phyloP scores from a whole-genome alignment of 1,140 invertebrate species.

The Adelges cooleyi region DNA sequence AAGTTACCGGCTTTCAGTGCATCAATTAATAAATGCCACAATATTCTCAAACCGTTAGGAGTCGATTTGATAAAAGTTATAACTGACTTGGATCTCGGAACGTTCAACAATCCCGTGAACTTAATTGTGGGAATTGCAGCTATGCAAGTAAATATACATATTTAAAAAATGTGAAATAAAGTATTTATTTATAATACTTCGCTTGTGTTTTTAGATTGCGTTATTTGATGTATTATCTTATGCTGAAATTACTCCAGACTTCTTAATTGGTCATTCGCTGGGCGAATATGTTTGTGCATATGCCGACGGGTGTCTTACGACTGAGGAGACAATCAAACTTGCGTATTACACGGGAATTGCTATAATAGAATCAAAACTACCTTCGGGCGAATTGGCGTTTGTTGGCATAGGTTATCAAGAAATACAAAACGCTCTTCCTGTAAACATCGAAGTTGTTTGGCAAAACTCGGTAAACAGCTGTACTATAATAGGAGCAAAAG shows the following conservation, averaged over 20 bases:
- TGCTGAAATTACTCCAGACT: conserved; percentile 55
- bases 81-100: conserved; percentile 55
- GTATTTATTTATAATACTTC: conserved; percentile 18
- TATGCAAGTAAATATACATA: conserved; percentile 47
- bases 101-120: conserved; percentile 70
- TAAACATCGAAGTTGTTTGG: conserved; percentile 54
- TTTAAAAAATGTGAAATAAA: neutral
- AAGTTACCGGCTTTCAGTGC: conserved; percentile 57
- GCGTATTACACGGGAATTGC: conserved; percentile 76
- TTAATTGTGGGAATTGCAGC: conserved; percentile 84
- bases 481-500: conserved; percentile 48
- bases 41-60: conserved; percentile 56
- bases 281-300: conserved; percentile 73
- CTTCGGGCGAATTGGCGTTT: conserved; percentile 73
- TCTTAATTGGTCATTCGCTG: conserved; percentile 68
- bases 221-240: conserved; percentile 56
- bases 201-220: conserved; percentile 45
- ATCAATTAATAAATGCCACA: conserved; percentile 61
- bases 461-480: conserved; percentile 52
- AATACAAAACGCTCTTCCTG: conserved; percentile 41
- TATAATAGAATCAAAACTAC: conserved; percentile 63
- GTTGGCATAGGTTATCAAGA: conserved; percentile 53
- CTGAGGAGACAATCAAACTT: conserved; percentile 63
- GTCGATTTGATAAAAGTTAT: conserved; percentile 71
- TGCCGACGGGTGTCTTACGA: conserved; percentile 66